Percentiles rank a stretch among this genome's conserved stretches.
Evolutionary conservation across 1,140 invertebrate species (phyloP).

Genomic region (Drosophila quadrilineata): DNA sequence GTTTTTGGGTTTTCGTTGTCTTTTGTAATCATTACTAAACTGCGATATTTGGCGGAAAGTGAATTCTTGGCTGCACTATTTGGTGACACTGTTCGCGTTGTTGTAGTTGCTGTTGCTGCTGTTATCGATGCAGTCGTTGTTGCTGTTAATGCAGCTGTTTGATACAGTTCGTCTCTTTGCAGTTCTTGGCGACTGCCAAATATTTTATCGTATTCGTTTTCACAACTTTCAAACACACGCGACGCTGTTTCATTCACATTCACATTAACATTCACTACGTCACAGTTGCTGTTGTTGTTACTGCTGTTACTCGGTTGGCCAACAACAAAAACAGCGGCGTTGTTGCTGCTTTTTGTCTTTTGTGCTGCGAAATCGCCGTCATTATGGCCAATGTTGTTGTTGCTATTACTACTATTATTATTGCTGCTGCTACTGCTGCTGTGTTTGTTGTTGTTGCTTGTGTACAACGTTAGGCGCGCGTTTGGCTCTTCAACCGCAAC

Average conservation of each 20-base stretch:
- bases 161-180: conserved; percentile 2
- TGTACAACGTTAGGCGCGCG: conserved; percentile 57
- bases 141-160: conserved; percentile 1
- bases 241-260: conserved; percentile 32
- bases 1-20: conserved; percentile 72
- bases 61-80: conserved; percentile 60
- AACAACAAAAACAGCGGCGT: conserved; percentile 34
- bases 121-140: conserved; percentile 4
- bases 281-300: conserved; percentile 35
- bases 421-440: conserved; percentile 34
- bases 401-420: conserved; percentile 28
- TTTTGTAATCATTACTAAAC: conserved; percentile 93
- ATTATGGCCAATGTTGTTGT: conserved; percentile 56
- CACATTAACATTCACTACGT: conserved; percentile 67
- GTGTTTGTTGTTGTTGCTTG: conserved; percentile 31
- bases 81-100: conserved; percentile 11
- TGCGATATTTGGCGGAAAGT: conserved; percentile 88
- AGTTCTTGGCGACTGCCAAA: conserved; percentile 53
- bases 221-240: conserved; percentile 67
- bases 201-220: conserved; percentile 82
- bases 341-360: conserved; percentile 53
- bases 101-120: neutral
- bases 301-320: conserved; percentile 32
- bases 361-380: conserved; percentile 70
- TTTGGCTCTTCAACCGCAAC: conserved; percentile 65